Base-by-base conservation (phyloP, 23 tunicate genomes). In the Aplidium turbinatum region DNA sequence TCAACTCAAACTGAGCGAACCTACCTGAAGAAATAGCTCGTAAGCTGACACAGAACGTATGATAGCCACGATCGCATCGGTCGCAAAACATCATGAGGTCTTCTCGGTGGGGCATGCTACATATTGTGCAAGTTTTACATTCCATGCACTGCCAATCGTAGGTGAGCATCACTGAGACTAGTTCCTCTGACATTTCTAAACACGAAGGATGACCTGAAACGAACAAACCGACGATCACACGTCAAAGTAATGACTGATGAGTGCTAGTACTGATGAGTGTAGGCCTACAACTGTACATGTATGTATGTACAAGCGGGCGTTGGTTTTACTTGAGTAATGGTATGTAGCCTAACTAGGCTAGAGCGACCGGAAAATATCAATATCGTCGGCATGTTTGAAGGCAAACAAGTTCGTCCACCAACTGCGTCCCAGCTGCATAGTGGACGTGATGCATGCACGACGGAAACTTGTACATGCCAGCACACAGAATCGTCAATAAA, bases 51-150 rank as follows among this genome's bases (percentile, higher is more conserved):
- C 99, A 94, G 64, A 87, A 94, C 5, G 95, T 94, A 73, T 94
- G 99, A 65, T 86, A 94, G 18, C 99, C 99, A 0, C 99, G 38
- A 35, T 94, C 99, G 53, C 99, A 94, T 62, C 99, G 78, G 35
- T 94, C 99, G 29, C 99, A 94, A 64, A 94, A 94, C 99, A 94
- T 86, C 90, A 94, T 94, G 38, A 81, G 72, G 51, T 94, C 99
- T 73, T 94, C 99, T 7, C 92, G 75, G 28, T 87, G 89, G 4
- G 95, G 90, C 77, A 86, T 50, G 72, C 80, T 82, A 42, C 99
- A 94, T 51, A 90, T 82, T 23, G 99, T 94, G 55, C 99, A 94
- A 1, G 95, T 87, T 63, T 94, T 94, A 72, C 99, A 94, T 65
- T 94, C 99, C 82, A 94, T 84, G 47, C 99, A 94, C 35, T 82